Evolutionary conservation across 1,140 invertebrate genomes (phyloP), one percentile per base, ranked within the genome.

Genomic region (Pantala flavescens): DNA sequence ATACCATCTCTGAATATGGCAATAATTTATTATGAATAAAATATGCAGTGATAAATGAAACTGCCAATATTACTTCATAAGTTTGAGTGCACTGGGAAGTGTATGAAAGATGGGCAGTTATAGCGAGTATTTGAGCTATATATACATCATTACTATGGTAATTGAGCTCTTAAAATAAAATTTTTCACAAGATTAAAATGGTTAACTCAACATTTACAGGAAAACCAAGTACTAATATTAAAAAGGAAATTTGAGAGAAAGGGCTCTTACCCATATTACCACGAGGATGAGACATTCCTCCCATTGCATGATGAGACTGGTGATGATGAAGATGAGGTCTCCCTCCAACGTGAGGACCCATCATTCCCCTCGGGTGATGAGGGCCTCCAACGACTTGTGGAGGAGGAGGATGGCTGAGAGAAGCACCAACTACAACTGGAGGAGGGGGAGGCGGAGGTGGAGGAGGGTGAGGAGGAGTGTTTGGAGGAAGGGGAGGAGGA

Each of bases 291-390:
- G 49, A 63, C 12, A 63, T 7, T 21, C 74, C 77, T 75, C 76
- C 78, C 43, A 78, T 78, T 77, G 73, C 77, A 77, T 73, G 78
- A 75, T 73, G 76, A 76, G 70, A 75, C 75, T 23, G 76, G 71
- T 73, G 79, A 78, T 16, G 77, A 74, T 23, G 77, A 74, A 43
- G 76, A 76, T 28, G 43, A 73, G 24, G 76, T 76, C 73, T 79
- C 83, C 82, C 82, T 82, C 83, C 83, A 76, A 83, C 83, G 74
- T 82, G 81, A 74, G 82, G 82, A 79, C 83, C 83, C 36, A 84
- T 82, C 78, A 84, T 84, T 75, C 85, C 82, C 72, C 87, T 81
- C 76, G 83, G 82, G n/a, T 83, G 82, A 23, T 85, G 85, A 75
- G 84, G 83, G 79, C 83, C 82, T 77, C 82, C 84, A 24, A 82